phyloP scores from a whole-genome alignment of 2,797 vertebrate species.

The Epinephelus coioides region DNA sequence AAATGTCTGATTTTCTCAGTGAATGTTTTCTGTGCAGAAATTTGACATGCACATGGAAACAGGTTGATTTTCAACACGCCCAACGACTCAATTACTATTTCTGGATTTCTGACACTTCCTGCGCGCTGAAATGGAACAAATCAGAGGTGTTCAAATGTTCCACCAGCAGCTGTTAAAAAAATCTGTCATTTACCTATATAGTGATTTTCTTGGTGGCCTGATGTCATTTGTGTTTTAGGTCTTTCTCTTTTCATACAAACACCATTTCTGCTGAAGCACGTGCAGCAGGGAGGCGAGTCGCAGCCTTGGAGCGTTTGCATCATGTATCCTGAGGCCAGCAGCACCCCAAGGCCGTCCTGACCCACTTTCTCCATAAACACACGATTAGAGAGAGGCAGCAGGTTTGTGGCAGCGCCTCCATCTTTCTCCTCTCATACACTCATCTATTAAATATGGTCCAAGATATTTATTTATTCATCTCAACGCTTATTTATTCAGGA shows the following conservation, averaged over 20 bases:
- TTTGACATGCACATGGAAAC: neutral
- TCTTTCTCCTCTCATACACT: conserved; percentile 2
- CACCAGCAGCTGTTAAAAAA: neutral
- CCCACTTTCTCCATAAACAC: conserved; percentile 37
- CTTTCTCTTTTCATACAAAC: neutral
- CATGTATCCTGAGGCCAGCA: conserved; percentile 1
- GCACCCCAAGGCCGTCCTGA: conserved; percentile 23
- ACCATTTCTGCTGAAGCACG: neutral
- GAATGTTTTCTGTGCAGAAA: neutral
- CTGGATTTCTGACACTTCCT: conserved; percentile 25
- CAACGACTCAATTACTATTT: neutral
- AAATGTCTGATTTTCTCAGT: neutral
- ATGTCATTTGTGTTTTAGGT: conserved; percentile 2
- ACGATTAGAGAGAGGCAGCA: neutral
- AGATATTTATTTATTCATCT: neutral
- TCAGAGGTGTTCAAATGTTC: neutral
- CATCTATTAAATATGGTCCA: neutral
- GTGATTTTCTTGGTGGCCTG: neutral
- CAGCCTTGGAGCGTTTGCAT: conserved; percentile 16
- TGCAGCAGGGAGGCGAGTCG: neutral
- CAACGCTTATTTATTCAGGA: neutral
- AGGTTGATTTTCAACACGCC: neutral
- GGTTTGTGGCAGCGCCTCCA: conserved; percentile 1
- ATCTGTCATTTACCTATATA: neutral
- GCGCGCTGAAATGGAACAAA: neutral